phyloP scores from a whole-genome alignment of 2,797 vertebrate species.

The Darevskia nairensis region DNA sequence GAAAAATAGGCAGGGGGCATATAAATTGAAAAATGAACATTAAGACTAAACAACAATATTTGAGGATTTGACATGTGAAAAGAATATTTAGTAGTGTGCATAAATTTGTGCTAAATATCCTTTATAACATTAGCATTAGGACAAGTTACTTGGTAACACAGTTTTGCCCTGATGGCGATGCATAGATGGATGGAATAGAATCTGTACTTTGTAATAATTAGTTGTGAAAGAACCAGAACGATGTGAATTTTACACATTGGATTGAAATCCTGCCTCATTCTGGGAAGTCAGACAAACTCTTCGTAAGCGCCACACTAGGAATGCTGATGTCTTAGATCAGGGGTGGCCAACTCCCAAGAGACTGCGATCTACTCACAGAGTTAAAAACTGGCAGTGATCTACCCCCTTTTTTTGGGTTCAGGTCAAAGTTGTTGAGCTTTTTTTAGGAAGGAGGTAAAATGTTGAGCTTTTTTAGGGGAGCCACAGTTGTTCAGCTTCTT shows the following conservation, averaged over 20 bases:
- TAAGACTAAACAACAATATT: constrained; percentile 48
- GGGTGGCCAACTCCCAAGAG: too few relatives aligned
- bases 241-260: neutral
- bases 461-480: too few relatives aligned
- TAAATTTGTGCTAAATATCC: constrained; percentile 12
- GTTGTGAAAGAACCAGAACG: fast-evolving
- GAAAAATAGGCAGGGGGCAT: constrained; percentile 74
- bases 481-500: too few relatives aligned
- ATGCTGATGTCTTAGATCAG: too few relatives aligned
- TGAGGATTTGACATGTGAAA: constrained; percentile 44
- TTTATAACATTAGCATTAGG: constrained; percentile 20
- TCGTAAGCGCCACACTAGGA: too few relatives aligned
- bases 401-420: too few relatives aligned
- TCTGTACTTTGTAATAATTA: neutral
- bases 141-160: neutral
- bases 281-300: neutral
- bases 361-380: too few relatives aligned
- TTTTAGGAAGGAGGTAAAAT: too few relatives aligned
- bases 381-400: too few relatives aligned
- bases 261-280: neutral
- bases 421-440: too few relatives aligned
- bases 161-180: neutral
- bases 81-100: constrained; percentile 37
- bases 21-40: constrained; percentile 68
- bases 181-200: neutral